Evolutionary conservation across 2,888 invertebrate genomes (phyloP).

Genomic region (Plagodis dolabraria): DNA sequence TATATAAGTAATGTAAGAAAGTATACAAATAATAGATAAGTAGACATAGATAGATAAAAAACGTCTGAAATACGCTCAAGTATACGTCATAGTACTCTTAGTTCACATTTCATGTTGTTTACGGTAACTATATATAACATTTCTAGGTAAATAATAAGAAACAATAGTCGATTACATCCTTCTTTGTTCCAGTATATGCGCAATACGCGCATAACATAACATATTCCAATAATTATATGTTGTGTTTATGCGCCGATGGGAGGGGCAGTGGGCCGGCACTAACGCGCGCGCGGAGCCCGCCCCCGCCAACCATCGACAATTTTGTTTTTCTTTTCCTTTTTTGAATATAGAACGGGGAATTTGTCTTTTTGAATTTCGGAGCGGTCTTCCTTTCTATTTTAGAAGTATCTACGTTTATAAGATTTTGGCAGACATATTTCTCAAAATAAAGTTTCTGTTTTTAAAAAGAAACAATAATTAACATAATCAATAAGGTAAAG

Average conservation of each 20-base stretch:
- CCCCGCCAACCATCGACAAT: slow-evolving; percentile 43
- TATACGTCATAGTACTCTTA: no score
- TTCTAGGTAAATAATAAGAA: neutral
- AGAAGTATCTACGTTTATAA: neutral
- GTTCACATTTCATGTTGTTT: no score
- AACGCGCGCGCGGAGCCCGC: slow-evolving; percentile 64
- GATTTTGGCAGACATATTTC: no score
- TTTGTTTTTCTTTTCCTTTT: slow-evolving; percentile 38
- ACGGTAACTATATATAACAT: no score
- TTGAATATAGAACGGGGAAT: slow-evolving; percentile 34
- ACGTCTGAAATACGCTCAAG: no score
- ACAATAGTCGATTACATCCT: slow-evolving; percentile 18
- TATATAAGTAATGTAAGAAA: no score
- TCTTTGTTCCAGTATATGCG: slow-evolving; percentile 22
- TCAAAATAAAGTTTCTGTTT: no score
- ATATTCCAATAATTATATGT: slow-evolving; percentile 58
- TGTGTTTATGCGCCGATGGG: slow-evolving; percentile 58
- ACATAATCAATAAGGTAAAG: no score
- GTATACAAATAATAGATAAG: no score
- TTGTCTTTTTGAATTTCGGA: slow-evolving; percentile 35
- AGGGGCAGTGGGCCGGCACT: slow-evolving; percentile 71
- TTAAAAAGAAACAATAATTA: no score
- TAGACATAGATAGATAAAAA: no score
- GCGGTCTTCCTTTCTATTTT: slow-evolving; percentile 12
- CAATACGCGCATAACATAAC: slow-evolving; percentile 18